Evolutionary conservation across 2,113 vertebrate species (phyloP), one percentile per base, ranked within the genome.

Genomic region (Silurus meridionalis): DNA sequence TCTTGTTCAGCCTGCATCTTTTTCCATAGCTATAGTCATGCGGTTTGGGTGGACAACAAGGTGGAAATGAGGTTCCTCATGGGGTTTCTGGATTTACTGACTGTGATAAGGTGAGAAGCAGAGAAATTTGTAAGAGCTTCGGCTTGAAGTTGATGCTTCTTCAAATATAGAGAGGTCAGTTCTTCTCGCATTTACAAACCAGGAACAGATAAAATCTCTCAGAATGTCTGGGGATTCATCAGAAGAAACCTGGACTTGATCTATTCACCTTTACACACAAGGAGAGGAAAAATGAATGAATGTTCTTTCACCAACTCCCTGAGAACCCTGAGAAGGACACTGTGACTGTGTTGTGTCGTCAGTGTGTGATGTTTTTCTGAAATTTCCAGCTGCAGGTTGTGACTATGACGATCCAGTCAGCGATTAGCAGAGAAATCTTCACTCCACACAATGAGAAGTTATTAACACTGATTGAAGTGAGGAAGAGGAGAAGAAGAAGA

Each of bases 381-480:
- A 7, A 46, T 58, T 69, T 71, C 25, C 63, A 21, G 61, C 46
- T 83, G 17, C 80, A 87, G 86, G 88, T 60, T 37, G 17, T 80
- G 71, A 92, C 93, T 88, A 99, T 99, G 97, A 98, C 95, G 93
- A 93, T 94, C 93, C 97, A 97, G 93, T 96, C 97, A 88, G 92
- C 94, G 89, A 97, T 99, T 94, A 97, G 93, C 93, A 98, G 96
- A 93, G 97, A 98, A 90, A 92, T 99, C 91, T 99, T 99, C 93
- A 94, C 95, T 87, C 97, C 97, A 63, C 93, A 93, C 71, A 95
- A 97, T 91, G 97, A 99, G 92, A 95, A 96, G 87, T 94, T 99
- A 96, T 93, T 99, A 94, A 97, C 96, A 88, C 96, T 96, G 0
- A 96, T 97, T 90, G 96, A 98, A 93, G 98, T 98, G 81, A 96